Percentiles rank a stretch among this genome's conserved stretches.
These are phyloP conservation scores for Drosophila triauraria DNA, from an alignment of 1,140 invertebrate species.

Conservation along the genomic window DNA sequence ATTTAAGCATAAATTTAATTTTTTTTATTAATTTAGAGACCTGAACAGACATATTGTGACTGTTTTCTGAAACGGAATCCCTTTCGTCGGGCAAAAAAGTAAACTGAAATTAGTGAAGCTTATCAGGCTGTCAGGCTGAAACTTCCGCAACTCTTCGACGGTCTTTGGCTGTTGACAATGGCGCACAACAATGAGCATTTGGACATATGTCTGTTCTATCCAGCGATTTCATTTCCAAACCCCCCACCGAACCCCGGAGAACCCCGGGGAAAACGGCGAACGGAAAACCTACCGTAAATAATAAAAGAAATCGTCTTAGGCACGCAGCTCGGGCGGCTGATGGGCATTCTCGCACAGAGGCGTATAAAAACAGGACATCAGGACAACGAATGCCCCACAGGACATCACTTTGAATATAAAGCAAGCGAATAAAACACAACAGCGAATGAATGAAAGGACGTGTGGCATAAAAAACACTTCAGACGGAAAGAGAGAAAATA, in stretches of 20 bases:
- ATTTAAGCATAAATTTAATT: not conserved
- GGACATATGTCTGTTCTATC: constrained; percentile 69
- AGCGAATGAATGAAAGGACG: constrained; percentile 52
- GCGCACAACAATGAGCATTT: constrained; percentile 66
- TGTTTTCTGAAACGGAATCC: not conserved
- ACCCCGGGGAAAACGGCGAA: not conserved
- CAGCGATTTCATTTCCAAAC: constrained; percentile 56
- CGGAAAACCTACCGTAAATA: constrained; percentile 68
- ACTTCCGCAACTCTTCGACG: constrained; percentile 67
- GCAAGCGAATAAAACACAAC: constrained; percentile 78
- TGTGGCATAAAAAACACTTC: constrained; percentile 81
- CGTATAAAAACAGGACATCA: constrained; percentile 38
- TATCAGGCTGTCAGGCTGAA: constrained; percentile 56
- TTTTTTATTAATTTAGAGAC: constrained; percentile 11
- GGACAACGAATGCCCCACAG: constrained; percentile 57
- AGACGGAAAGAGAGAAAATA: constrained; percentile 53
- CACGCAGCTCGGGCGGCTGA: constrained; percentile 73
- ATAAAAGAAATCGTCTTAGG: constrained; percentile 82
- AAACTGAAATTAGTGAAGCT: constrained; percentile 57
- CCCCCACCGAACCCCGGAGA: not conserved
- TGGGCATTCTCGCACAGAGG: constrained; percentile 56
- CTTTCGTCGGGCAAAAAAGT: not conserved
- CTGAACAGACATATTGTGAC: not conserved
- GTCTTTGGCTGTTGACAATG: constrained; percentile 59
- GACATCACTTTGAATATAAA: constrained; percentile 83